A percentile compares a stretch with the other conserved stretches of the same genome.
Evolutionary conservation across 2,797 vertebrate species (phyloP).

Genomic region (Sebastes kiyomatsui): DNA sequence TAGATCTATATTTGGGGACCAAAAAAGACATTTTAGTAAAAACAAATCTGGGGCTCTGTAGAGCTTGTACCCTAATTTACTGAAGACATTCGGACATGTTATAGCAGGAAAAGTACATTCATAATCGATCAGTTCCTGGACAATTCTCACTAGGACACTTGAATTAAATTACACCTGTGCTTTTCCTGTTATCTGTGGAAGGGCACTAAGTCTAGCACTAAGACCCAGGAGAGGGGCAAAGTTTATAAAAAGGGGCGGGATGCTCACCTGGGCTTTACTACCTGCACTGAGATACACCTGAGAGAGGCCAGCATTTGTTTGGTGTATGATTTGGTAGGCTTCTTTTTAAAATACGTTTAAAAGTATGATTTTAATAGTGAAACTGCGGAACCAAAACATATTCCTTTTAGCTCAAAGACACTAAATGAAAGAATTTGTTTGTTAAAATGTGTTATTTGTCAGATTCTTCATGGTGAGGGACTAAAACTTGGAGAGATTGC

Average conservation of each 20-base stretch:
- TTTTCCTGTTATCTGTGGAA: not conserved
- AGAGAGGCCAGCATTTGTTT: not conserved
- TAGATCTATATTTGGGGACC: not conserved
- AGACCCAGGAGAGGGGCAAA: not conserved
- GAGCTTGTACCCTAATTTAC: not conserved
- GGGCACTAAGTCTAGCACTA: not conserved
- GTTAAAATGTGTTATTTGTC: not conserved
- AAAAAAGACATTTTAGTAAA: not conserved
- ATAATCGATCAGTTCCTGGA: not conserved
- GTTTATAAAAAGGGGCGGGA: not conserved
- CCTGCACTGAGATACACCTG: not conserved
- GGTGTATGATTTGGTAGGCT: not conserved
- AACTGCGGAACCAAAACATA: not conserved
- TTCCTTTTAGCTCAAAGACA: not conserved
- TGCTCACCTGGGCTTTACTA: not conserved
- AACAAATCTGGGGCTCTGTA: not conserved
- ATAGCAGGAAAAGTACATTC: not conserved
- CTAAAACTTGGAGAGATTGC: not conserved
- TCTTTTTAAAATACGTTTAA: not conserved
- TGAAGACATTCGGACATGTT: not conserved
- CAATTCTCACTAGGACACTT: not conserved
- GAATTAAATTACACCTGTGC: not conserved
- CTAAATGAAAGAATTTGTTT: not conserved
- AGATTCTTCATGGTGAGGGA: not conserved
- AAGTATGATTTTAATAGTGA: not conserved